Base-by-base conservation (phyloP, 2,113 vertebrate species). In the Microcebus lehilahytsara region DNA sequence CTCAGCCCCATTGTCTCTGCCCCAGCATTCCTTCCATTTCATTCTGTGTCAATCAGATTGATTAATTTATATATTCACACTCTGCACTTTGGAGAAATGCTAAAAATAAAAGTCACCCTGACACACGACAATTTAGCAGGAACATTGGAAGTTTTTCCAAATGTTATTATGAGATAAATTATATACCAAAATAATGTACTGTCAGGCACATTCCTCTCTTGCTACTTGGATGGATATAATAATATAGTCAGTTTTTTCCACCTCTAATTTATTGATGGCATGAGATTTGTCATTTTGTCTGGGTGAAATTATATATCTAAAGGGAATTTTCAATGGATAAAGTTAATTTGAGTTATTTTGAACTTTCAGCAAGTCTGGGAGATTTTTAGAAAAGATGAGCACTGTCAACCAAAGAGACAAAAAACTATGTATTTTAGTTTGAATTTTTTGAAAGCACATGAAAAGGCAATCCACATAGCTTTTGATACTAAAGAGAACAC, bases 281-380 rank as follows among this genome's bases (percentile, higher is more conserved):
- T 95, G 37, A 89, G 58, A 71, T 89, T 14, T 95, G 78, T 88
- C 96, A 93, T 86, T 91, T 85, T 84, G 19, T 89, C 89, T 94
- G 30, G 42, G 27, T 72, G 16, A 92, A 96, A 96, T 95, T 86
- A 79, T 72, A 80, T 40, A 56, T 75, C 78, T 89, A 89, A 32
- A 94, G 25, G 34, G 20, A 87, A 69, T 89, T 84, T 95, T 89
- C 83, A 74, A 53, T 60, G 75, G 42, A 79, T 89, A 86, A 95
- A 91, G 40, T 89, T 96, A 89, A 95, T 96, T 89, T 87, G 40
- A 89, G 67, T 92, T 51, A 91, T 96, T 95, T n/a, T 95, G n/a
- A 84, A 98, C 85, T 40, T 95, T 51, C 11, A 95, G 42, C 42
- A 88, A 87, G 40, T 93, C 93, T 51, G 58, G 23, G n/a, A 89